Conservation (phyloP, 23 tunicate species). For the Clavelina lepadiformis region DNA sequence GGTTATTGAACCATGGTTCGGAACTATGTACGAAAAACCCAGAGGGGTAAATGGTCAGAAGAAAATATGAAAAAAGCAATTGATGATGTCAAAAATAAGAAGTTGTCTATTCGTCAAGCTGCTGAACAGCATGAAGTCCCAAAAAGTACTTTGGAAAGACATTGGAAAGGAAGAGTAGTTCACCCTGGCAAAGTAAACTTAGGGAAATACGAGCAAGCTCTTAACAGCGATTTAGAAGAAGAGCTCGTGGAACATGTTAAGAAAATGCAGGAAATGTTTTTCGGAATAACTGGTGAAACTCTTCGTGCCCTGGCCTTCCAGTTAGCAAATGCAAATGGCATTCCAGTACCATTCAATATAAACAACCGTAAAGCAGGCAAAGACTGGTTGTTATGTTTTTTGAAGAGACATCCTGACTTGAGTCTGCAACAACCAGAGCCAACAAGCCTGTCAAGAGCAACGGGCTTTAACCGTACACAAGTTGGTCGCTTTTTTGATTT, state of each 20-base stretch:
- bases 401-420: slow-evolving; percentile 19
- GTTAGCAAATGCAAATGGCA: slow-evolving; percentile 14
- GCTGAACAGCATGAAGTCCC: slow-evolving; percentile 17
- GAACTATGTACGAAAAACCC: slow-evolving; percentile 16
- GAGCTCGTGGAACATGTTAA: slow-evolving; percentile 16
- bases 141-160: slow-evolving; percentile 11
- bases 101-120: not conserved
- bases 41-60: slow-evolving; percentile 9
- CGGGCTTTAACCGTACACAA: slow-evolving; percentile 19
- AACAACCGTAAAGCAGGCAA: slow-evolving; percentile 12
- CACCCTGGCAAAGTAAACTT: slow-evolving; percentile 11
- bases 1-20: too few relatives aligned
- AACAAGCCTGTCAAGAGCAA: slow-evolving; percentile 39
- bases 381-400: slow-evolving; percentile 16
- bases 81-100: not conserved
- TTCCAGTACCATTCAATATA: slow-evolving; percentile 3
- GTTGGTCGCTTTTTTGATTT: slow-evolving; percentile 22
- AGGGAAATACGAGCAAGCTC: slow-evolving; percentile 5
- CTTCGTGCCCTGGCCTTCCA: slow-evolving; percentile 16
- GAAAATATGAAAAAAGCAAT: slow-evolving; percentile 3
- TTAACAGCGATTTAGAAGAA: slow-evolving; percentile 17
- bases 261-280: slow-evolving; percentile 15
- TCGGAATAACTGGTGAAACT: slow-evolving; percentile 16
- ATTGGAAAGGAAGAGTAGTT: slow-evolving; percentile 8
- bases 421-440: slow-evolving; percentile 30